Evolutionary conservation across 2,888 invertebrate genomes (phyloP).

Genomic region (Taphrorychus bicolor): DNA sequence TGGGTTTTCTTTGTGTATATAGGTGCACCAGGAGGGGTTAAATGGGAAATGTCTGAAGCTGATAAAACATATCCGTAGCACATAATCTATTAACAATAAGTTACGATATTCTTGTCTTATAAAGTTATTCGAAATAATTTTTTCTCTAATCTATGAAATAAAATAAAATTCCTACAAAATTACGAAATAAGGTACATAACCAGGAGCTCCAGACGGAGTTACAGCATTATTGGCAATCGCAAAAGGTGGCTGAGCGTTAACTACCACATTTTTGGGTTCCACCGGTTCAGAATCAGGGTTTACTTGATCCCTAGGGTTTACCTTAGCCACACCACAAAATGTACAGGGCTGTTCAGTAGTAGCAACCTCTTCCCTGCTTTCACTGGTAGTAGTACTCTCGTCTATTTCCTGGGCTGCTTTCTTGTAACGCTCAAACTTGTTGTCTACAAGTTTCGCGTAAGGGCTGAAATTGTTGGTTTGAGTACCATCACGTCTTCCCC

Average conservation of each 20-base stretch:
- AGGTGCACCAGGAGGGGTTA: conserved; percentile 6
- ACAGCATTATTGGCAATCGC: conserved; percentile 17
- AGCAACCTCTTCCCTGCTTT: conserved; percentile 25
- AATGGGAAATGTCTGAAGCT: conserved; percentile 2
- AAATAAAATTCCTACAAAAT: background rate
- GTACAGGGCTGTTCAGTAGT: conserved; percentile 27
- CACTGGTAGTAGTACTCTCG: background rate
- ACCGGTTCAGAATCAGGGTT: conserved; percentile 37
- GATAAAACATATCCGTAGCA: background rate
- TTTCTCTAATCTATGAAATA: too few species aligned
- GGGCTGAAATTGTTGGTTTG: background rate
- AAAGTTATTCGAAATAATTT: too few species aligned
- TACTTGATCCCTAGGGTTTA: conserved; percentile 18
- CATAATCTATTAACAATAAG: background rate
- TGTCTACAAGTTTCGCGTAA: background rate
- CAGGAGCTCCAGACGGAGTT: conserved; percentile 9
- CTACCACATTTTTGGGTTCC: conserved; percentile 21
- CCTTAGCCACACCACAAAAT: conserved; percentile 30
- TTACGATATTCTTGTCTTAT: too few species aligned
- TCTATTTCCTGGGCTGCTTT: background rate
- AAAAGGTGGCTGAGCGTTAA: background rate
- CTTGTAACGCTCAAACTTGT: background rate
- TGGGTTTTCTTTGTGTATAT: conserved; percentile 21
- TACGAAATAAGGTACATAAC: conserved; percentile 1
- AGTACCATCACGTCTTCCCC: background rate